Evolutionary conservation across 1,140 invertebrate species (phyloP).

Genomic region (Gonatopus flavifemur): DNA sequence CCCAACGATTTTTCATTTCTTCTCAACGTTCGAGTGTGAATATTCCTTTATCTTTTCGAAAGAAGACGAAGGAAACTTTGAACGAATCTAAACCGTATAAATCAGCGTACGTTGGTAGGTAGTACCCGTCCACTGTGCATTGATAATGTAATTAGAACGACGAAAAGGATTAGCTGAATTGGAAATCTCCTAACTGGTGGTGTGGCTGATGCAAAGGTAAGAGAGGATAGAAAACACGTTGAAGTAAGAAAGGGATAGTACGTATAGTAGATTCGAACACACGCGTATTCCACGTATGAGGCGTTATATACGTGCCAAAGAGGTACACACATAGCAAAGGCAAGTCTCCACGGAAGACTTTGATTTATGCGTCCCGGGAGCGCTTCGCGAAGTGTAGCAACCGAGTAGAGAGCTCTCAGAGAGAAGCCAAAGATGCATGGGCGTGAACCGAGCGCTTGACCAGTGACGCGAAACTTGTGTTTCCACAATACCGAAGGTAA

Average conservation of each 20-base stretch:
- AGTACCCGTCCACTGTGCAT: conserved; percentile 35
- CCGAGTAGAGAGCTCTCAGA: conserved; percentile 21
- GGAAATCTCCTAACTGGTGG: no score
- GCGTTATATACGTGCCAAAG: no score
- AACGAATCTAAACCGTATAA: conserved; percentile 30
- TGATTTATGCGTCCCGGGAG: conserved; percentile 52
- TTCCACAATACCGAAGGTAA: conserved; percentile 31
- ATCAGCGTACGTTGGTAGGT: conserved; percentile 26
- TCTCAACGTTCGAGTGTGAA: no score
- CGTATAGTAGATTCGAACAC: no score
- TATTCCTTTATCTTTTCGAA: no score
- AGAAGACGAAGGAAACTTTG: not conserved
- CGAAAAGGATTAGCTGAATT: conserved; percentile 51
- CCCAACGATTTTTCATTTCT: no score
- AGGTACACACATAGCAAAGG: conserved; percentile 29
- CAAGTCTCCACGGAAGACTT: conserved; percentile 45
- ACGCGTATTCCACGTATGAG: no score
- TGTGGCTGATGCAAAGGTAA: no score
- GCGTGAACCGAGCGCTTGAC: conserved; percentile 20
- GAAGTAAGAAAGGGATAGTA: no score
- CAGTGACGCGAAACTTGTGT: conserved; percentile 25
- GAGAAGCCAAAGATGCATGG: conserved; percentile 32
- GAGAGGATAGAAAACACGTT: no score
- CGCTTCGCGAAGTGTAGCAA: conserved; percentile 39
- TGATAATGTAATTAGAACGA: conserved; percentile 47